Evolutionary conservation across 2,888 invertebrate genomes (phyloP), one percentile per base, ranked within the genome.

Genomic region (Drosophila meridionalis): DNA sequence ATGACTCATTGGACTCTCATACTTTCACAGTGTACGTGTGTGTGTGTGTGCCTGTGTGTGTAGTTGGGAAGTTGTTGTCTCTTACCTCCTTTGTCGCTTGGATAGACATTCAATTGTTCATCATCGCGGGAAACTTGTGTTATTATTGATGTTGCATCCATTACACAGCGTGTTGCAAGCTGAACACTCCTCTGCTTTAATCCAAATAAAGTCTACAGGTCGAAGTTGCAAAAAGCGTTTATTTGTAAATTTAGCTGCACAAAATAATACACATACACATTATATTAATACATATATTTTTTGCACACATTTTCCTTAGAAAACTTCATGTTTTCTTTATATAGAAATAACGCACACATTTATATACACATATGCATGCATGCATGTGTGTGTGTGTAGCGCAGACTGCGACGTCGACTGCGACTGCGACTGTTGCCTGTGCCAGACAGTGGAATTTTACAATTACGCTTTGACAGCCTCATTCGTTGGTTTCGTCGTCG

Each of bases 81-180:
- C 76, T 73, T 76, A 87, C 87, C 95, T 98, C 98, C 97, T 97
- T 98, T 97, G 95, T 97, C 98, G 95, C 96, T 89, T 59, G 83
- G 89, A 83, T 89, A 84, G 81, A 96, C 97, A 95, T 97, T 97
- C 94, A 97, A 95, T 95, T 97, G 97, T 94, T 98, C 98, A 96
- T 98, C 98, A 96, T 98, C 98, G 95, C 98, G 96, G 95, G 97
- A 97, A 96, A 98, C 98, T 96, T 98, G 98, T 95, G 98, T 98
- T 95, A 98, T 98, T 95, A 98, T 98, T 97, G 98, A 98, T 97
- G 98, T 97, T 96, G 97, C 97, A 97, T 98, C 98, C 98, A 98
- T 98, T 96, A 92, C 92, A 93, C 87, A 66, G 84, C 83, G 87
- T 81, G 75, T 75, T 73, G 75, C 71, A 81, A 76, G 66, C 43